These are phyloP conservation scores for Cairina moschata DNA, from an alignment of 2,113 vertebrate species.

Conservation along the genomic window DNA sequence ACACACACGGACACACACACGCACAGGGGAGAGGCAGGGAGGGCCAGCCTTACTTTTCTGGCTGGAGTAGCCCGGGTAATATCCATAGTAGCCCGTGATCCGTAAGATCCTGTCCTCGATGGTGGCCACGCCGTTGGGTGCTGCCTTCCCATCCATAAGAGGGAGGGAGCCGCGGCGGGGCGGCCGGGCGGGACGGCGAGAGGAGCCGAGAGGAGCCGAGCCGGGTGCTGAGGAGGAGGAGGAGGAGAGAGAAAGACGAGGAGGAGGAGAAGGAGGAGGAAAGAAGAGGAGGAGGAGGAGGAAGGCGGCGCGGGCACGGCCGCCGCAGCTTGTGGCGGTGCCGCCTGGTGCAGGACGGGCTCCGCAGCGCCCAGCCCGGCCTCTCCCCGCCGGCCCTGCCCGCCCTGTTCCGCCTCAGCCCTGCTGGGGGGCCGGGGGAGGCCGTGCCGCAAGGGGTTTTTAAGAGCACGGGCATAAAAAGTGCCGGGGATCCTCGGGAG, in stretches of 20 bases:
- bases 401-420: neutral
- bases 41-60: slow-evolving; percentile 89
- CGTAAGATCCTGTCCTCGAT: slow-evolving; percentile 96
- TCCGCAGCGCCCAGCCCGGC: slow-evolving; percentile 56
- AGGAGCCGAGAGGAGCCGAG: neutral
- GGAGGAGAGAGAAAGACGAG: no score
- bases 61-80: slow-evolving; percentile 95
- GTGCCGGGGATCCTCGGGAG: neutral
- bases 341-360: slow-evolving; percentile 71
- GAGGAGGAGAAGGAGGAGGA: neutral
- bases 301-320: neutral
- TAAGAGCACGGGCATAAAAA: neutral
- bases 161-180: slow-evolving; percentile 42
- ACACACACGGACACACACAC: no score
- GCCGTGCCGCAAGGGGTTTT: neutral
- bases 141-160: slow-evolving; percentile 86
- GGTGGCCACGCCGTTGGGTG: slow-evolving; percentile 94
- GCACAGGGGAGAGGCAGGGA: neutral
- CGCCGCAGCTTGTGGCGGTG: slow-evolving; percentile 51
- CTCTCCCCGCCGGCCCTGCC: neutral
- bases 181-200: slow-evolving; percentile 43
- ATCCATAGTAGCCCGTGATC: slow-evolving; percentile 98
- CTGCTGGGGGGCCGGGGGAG: neutral
- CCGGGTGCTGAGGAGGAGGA: neutral
- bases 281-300: neutral